phyloP scores from a whole-genome alignment of 2,797 vertebrate species.

The Phrynocephalus guinanensis region DNA sequence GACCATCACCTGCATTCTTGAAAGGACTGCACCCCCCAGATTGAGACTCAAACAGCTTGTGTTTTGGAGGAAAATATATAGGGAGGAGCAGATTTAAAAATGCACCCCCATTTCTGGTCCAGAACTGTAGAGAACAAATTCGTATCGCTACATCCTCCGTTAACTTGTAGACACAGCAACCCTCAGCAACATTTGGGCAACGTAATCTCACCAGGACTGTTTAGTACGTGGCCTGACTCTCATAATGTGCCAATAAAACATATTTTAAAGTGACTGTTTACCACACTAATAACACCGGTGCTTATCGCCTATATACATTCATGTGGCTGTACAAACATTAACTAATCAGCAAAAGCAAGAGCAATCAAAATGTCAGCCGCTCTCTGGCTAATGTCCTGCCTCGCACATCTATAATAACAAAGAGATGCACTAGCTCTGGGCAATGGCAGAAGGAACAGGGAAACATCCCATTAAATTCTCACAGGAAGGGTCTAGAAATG shows the following conservation, averaged over 20 bases:
- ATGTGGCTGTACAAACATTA: slow-evolving; percentile 32
- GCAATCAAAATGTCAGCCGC: slow-evolving; percentile 11
- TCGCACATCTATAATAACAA: slow-evolving; percentile 26
- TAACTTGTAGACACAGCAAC: neutral
- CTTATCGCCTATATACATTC: slow-evolving; percentile 44
- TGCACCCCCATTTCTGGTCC: neutral
- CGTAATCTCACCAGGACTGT: slow-evolving; percentile 17
- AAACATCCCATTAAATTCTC: neutral
- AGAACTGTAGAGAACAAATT: slow-evolving; percentile 2
- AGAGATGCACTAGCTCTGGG: neutral
- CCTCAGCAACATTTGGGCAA: neutral
- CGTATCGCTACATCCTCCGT: neutral
- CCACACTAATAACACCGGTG: slow-evolving; percentile 42
- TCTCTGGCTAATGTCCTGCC: slow-evolving; percentile 34
- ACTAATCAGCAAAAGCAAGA: slow-evolving; percentile 55
- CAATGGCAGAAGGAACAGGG: neutral
- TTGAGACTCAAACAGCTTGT: too few relatives aligned
- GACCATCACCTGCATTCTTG: too few relatives aligned
- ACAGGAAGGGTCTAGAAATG: neutral
- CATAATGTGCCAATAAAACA: slow-evolving; percentile 62
- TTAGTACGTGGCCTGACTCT: slow-evolving; percentile 45
- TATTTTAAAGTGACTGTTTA: slow-evolving; percentile 61
- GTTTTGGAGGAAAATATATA: neutral
- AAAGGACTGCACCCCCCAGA: too few relatives aligned
- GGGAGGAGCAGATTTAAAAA: neutral